Conservation (phyloP, 2,113 vertebrate species). For the Paralichthys olivaceus region DNA sequence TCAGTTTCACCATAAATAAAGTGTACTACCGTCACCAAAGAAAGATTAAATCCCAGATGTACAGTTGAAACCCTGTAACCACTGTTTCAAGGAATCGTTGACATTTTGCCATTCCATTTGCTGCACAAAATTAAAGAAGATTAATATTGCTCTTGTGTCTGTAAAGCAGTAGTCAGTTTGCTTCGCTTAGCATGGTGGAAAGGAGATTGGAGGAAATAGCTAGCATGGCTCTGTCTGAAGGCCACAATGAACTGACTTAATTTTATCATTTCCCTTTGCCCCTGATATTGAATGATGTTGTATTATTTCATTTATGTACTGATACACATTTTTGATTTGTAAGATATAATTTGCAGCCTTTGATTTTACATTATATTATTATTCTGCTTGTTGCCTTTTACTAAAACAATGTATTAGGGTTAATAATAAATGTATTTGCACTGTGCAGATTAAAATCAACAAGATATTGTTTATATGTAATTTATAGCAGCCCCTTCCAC, state of each 20-base stretch:
- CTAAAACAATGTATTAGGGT: too few species aligned
- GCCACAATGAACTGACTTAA: neutral
- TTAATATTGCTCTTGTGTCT: neutral
- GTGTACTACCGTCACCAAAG: neutral
- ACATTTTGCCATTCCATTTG: neutral
- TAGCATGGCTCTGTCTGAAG: neutral
- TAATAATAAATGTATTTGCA: too few species aligned
- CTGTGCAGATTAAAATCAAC: too few species aligned
- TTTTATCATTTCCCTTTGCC: neutral
- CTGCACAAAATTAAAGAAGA: neutral
- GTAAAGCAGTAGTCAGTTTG: neutral
- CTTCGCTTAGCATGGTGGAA: neutral
- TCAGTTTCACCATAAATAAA: slow-evolving; percentile 44
- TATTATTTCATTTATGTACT: too few species aligned
- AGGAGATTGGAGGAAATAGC: neutral
- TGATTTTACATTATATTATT: too few species aligned
- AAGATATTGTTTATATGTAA: too few species aligned
- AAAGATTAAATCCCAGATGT: neutral
- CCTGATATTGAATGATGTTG: too few species aligned
- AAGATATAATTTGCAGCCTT: too few species aligned
- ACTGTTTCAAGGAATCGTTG: neutral
- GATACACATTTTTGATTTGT: too few species aligned
- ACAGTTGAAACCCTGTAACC: neutral
- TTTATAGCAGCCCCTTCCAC: too few species aligned
- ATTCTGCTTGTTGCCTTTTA: too few species aligned